Evolutionary conservation across 2,888 invertebrate genomes (phyloP).

Genomic region (Ceriagrion tenellum): DNA sequence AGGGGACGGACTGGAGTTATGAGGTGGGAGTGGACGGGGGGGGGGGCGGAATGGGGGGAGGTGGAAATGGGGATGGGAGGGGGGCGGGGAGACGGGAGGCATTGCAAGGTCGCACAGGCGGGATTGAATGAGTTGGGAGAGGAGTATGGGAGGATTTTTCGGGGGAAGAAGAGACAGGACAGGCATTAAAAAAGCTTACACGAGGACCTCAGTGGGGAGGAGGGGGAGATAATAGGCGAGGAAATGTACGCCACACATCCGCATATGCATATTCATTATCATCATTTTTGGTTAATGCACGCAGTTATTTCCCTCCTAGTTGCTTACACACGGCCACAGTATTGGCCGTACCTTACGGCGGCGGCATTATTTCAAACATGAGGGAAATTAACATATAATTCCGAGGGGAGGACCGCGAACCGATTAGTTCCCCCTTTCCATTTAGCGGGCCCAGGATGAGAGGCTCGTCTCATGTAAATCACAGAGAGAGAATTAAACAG

Average conservation of each 20-base stretch:
- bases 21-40: background rate
- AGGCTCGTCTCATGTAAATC: too few relatives aligned
- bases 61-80: background rate
- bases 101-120: conserved; percentile 11
- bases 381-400: too few relatives aligned
- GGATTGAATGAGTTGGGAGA: background rate
- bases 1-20: background rate
- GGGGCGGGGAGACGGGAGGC: background rate
- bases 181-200: too few relatives aligned
- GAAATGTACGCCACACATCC: background rate
- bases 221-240: background rate
- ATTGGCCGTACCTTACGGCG: too few relatives aligned
- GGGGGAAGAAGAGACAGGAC: background rate
- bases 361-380: too few relatives aligned
- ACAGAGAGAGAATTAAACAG: too few relatives aligned
- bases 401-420: too few relatives aligned
- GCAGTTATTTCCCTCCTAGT: background rate
- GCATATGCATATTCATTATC: too few relatives aligned
- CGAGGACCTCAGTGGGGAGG: background rate
- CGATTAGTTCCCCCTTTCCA: too few relatives aligned
- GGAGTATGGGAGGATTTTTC: background rate
- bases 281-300: background rate
- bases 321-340: background rate
- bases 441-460: too few relatives aligned
- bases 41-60: too few relatives aligned